These are phyloP conservation scores for Anas platyrhynchos DNA, from an alignment of 2,113 vertebrate species.

Conservation along the genomic window DNA sequence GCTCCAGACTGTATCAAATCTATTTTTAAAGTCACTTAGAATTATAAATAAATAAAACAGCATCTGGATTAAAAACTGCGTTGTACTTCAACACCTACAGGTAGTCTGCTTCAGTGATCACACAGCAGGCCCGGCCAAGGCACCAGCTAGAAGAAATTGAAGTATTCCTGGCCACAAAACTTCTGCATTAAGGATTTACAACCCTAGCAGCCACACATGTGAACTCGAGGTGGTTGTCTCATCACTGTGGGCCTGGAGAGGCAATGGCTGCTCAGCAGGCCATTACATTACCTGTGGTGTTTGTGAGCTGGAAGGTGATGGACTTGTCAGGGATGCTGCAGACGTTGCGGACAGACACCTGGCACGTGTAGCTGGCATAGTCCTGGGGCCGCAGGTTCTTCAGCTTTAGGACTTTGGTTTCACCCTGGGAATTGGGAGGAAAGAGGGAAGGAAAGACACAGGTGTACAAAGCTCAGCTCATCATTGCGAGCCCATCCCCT, in stretches of 20 bases:
- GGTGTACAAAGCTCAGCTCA: background rate
- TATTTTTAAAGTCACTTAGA: constrained; percentile 66
- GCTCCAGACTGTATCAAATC: background rate
- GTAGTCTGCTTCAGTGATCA: background rate
- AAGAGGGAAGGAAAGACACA: background rate
- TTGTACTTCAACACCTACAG: constrained; percentile 15
- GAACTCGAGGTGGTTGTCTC: background rate
- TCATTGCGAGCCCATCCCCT: background rate
- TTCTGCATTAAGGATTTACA: background rate
- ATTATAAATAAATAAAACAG: constrained; percentile 61
- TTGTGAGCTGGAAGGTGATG: constrained; percentile 93
- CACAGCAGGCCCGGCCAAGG: background rate
- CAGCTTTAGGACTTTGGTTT: constrained; percentile 97
- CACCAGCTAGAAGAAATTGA: background rate
- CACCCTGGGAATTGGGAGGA: constrained; percentile 80
- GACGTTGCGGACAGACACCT: constrained; percentile 96
- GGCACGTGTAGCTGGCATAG: constrained; percentile 95
- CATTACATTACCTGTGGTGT: constrained; percentile 85
- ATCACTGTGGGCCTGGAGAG: background rate
- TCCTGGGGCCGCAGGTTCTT: constrained; percentile 95
- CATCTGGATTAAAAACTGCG: constrained; percentile 20
- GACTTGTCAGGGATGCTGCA: constrained; percentile 94
- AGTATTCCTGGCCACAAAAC: background rate
- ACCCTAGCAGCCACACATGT: background rate
- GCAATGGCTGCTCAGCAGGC: background rate